Evolutionary conservation across 2,888 invertebrate species (phyloP).

Genomic region (Celastrina argiolus): DNA sequence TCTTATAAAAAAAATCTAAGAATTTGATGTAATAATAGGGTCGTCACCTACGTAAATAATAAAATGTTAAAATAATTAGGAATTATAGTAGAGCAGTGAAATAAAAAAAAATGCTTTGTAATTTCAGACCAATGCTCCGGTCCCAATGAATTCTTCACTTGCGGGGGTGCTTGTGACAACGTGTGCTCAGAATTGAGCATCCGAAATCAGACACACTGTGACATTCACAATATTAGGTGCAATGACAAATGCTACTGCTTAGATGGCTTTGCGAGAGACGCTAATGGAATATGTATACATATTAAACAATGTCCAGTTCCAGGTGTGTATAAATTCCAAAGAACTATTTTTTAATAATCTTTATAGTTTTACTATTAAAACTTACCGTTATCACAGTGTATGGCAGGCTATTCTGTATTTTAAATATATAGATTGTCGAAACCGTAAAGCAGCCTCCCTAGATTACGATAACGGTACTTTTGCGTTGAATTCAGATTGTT

Average conservation of each 20-base stretch:
- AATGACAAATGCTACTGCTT: conserved; percentile 45
- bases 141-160: conserved; percentile 25
- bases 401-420: too few species aligned
- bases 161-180: conserved; percentile 26
- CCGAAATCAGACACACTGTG: conserved; percentile 28
- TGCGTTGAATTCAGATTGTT: too few species aligned
- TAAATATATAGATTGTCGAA: too few species aligned
- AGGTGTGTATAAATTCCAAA: conserved; percentile 32
- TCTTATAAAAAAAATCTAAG: too few species aligned
- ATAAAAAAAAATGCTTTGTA: neutral
- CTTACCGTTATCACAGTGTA: too few species aligned
- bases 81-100: neutral
- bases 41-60: too few species aligned
- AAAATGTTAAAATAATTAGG: neutral
- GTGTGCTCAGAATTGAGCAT: conserved; percentile 23
- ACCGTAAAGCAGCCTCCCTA: too few species aligned
- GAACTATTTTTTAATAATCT: too few species aligned
- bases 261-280: conserved; percentile 31
- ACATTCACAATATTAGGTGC: conserved; percentile 33
- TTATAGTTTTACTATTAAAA: too few species aligned
- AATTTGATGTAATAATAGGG: too few species aligned
- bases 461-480: too few species aligned
- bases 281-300: conserved; percentile 34
- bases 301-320: conserved; percentile 35
- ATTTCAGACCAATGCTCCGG: conserved; percentile 27